Percentiles rank a stretch among this genome's conserved stretches.
These are phyloP conservation scores for Syrista parreyssii DNA, from an alignment of 2,888 invertebrate species.

Conservation along the genomic window DNA sequence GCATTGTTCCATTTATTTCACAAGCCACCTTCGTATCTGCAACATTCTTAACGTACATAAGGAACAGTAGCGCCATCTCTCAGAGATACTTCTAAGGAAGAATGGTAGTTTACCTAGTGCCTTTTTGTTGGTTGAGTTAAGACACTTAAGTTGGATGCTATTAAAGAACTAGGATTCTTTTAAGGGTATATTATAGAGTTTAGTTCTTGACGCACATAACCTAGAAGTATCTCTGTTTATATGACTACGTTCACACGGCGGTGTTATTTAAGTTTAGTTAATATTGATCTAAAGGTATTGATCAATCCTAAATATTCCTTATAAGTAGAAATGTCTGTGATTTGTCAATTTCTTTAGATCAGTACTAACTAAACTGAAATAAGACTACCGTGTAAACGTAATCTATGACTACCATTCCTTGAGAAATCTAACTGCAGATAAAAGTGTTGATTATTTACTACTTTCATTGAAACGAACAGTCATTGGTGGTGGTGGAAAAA, in stretches of 20 bases:
- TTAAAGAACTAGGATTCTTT: not conserved
- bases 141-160: not conserved
- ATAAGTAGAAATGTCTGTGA: too few relatives aligned
- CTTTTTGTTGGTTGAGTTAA: not conserved
- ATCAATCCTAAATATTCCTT: too few relatives aligned
- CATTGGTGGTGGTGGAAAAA: not conserved
- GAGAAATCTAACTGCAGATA: not conserved
- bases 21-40: not conserved
- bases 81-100: not conserved
- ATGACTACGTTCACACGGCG: too few relatives aligned
- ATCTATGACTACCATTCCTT: not conserved
- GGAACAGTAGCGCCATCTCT: not conserved
- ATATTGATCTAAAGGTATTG: too few relatives aligned
- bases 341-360: too few relatives aligned
- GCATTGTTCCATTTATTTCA: constrained; percentile 2
- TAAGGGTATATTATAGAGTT: not conserved
- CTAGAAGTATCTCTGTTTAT: not conserved
- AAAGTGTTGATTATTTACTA: not conserved
- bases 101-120: not conserved
- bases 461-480: not conserved
- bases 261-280: too few relatives aligned
- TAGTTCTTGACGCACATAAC: not conserved
- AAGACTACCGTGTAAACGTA: too few relatives aligned
- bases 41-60: not conserved
- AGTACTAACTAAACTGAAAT: too few relatives aligned